Evolutionary conservation across 2,113 vertebrate genomes (phyloP), one percentile per base, ranked within the genome.

Genomic region (Porphyrio hochstetteri): DNA sequence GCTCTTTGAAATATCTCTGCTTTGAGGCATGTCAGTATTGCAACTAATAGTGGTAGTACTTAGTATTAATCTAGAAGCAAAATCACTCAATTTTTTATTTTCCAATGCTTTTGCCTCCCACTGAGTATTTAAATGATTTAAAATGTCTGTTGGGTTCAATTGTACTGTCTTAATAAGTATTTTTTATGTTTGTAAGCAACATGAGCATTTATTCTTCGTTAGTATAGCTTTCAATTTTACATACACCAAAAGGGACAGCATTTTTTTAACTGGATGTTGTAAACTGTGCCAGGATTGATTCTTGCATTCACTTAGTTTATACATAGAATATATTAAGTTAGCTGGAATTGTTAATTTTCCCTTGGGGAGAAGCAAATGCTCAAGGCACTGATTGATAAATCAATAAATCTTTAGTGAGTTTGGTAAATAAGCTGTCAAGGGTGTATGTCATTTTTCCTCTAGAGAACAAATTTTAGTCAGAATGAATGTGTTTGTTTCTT

Each of bases 401-500:
- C 99, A 98, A 99, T 99, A 99, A 99, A 99, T 99, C 99, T 99
- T 99, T 99, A 98, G 98, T 98, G 98, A 98, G 98, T 98, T 98
- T 98, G 98, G 98, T 99, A 99, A 99, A 99, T 99, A 99, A 99
- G 98, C 98, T 99, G 98, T 99, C 99, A 99, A 98, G 97, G 97
- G 95, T 94, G 97, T 98, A 98, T 99, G 98, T 98, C 93, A 95
- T 96, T 97, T 95, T 96, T 98, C 88, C 96, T 98, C 98, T 97
- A 95, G 98, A 97, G 97, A 95, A 98, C 97, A 97, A 96, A 97
- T 98, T 98, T 98, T 94, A 96, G 96, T 82, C 85, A 82, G 95
- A 97, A 97, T 94, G 91, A 96, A 96, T 85, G 80, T 97, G 86
- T 93, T 97, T 95, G 82, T 96, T 97, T 91, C 94, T 96, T 93